These are phyloP conservation scores for Sminthurides bifidus DNA, from an alignment of 1,140 invertebrate genomes.

Conservation along the genomic window DNA sequence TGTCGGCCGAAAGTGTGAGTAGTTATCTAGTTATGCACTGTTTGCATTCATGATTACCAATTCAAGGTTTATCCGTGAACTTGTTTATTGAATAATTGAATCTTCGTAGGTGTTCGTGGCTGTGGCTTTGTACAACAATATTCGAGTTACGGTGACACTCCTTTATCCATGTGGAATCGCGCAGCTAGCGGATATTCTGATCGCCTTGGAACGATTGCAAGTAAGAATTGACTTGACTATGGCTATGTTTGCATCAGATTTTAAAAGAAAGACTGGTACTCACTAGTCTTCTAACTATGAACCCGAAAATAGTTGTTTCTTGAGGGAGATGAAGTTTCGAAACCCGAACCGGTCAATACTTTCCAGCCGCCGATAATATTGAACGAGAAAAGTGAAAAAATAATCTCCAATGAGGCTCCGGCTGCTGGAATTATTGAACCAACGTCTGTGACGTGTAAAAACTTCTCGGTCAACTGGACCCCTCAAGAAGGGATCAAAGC, in stretches of 20 bases:
- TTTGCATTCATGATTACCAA: not conserved
- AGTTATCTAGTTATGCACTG: not conserved
- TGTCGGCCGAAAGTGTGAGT: conserved; percentile 37
- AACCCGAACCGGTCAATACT: too few relatives aligned
- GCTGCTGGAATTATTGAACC: too few relatives aligned
- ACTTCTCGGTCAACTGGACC: too few relatives aligned
- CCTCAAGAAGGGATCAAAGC: not conserved
- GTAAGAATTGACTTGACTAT: conserved; percentile 13
- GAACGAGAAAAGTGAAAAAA: too few relatives aligned
- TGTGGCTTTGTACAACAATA: conserved; percentile 39
- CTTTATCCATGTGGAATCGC: conserved; percentile 41
- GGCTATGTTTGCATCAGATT: too few relatives aligned
- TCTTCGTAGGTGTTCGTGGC: conserved; percentile 37
- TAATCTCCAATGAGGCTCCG: too few relatives aligned
- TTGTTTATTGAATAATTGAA: not conserved
- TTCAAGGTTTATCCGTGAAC: not conserved
- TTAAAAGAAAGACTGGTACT: too few relatives aligned
- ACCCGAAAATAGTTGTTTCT: too few relatives aligned
- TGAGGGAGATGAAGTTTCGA: too few relatives aligned
- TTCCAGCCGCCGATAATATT: too few relatives aligned
- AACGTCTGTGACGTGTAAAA: too few relatives aligned
- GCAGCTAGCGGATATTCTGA: conserved; percentile 25
- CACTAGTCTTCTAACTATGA: too few relatives aligned
- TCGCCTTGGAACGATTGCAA: conserved; percentile 19
- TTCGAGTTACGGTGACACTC: conserved; percentile 39